Conservation (phyloP, 2,888 invertebrate genomes). For the Gisinianus flammeolus region DNA sequence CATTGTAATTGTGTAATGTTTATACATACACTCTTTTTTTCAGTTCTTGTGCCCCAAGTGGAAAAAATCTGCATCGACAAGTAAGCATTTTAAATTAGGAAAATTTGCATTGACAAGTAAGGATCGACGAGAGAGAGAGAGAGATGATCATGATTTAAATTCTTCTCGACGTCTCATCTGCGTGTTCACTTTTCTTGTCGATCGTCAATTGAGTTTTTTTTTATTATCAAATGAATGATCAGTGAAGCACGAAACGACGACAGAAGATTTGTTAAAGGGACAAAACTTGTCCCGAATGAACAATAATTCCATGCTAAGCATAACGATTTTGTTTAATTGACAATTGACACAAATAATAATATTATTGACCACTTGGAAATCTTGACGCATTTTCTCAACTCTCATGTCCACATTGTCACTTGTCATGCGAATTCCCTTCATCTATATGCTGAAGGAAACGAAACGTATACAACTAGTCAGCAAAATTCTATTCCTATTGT, state of each 20-base stretch:
- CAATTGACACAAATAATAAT: background rate
- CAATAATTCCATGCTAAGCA: background rate
- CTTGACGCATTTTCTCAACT: background rate
- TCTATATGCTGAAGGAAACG: background rate
- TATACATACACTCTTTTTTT: too few species aligned
- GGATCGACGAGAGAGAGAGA: background rate
- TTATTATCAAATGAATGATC: too few species aligned
- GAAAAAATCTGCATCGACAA: slow-evolving; percentile 99
- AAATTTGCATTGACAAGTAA: background rate
- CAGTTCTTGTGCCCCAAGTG: slow-evolving; percentile 98
- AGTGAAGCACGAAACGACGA: too few species aligned
- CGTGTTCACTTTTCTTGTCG: too few species aligned
- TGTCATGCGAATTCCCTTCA: background rate
- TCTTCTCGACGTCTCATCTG: background rate
- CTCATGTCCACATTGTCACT: background rate
- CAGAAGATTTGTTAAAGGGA: too few species aligned
- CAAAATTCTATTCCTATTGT: background rate
- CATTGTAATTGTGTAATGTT: too few species aligned
- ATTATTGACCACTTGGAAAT: background rate
- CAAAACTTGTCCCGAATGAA: too few species aligned
- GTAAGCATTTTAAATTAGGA: too few species aligned
- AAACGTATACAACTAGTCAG: background rate
- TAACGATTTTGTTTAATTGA: background rate
- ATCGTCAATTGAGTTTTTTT: too few species aligned
- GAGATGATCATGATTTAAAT: background rate